Percentiles rank a stretch among this genome's conserved stretches.
Conservation (phyloP, 2,797 vertebrate genomes). For the Lerista edwardsae region DNA sequence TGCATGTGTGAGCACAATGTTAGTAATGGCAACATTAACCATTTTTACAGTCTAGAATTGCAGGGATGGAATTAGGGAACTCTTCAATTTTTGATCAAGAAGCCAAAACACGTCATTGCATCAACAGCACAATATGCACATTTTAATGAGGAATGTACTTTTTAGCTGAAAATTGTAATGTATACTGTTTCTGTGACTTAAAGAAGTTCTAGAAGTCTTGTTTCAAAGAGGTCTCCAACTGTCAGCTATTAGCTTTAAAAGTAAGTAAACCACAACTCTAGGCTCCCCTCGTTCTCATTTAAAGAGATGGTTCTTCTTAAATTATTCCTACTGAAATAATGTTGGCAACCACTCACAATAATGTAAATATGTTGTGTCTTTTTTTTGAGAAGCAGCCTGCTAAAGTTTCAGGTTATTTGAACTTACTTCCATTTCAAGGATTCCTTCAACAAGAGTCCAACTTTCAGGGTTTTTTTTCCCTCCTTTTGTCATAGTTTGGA, state of each 20-base stretch:
- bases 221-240: not conserved
- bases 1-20: too few relatives aligned
- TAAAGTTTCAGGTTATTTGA: not conserved
- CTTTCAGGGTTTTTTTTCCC: not conserved
- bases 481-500: not conserved
- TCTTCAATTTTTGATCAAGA: conserved; percentile 25
- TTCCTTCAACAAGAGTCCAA: not conserved
- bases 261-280: not conserved
- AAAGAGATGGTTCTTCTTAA: not conserved
- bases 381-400: not conserved
- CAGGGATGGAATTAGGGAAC: not conserved
- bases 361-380: not conserved
- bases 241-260: not conserved
- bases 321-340: not conserved
- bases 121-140: not conserved
- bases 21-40: not conserved
- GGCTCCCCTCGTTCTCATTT: not conserved
- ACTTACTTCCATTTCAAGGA: not conserved
- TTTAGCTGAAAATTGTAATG: not conserved
- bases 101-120: not conserved
- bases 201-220: conserved; percentile 5
- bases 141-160: conserved; percentile 8
- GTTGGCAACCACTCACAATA: not conserved
- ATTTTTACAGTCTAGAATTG: not conserved
- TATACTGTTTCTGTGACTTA: not conserved